Evolutionary conservation across 2,797 vertebrate genomes (phyloP).

Genomic region (Gymnodraco acuticeps): DNA sequence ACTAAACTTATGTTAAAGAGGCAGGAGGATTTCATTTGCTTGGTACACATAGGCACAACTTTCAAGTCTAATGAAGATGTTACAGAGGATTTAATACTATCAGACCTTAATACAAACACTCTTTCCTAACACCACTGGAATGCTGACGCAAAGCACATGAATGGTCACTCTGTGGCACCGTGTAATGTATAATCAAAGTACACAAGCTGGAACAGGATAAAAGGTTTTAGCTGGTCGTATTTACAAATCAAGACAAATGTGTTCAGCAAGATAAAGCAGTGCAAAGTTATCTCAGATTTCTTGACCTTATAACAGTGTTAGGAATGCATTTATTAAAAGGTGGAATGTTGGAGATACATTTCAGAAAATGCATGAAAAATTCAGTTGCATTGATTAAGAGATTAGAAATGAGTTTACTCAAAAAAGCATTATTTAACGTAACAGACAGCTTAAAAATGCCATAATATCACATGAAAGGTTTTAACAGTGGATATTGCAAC

Average conservation of each 20-base stretch:
- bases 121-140: conserved; percentile 74
- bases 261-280: conserved; percentile 67
- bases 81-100: conserved; percentile 71
- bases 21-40: conserved; percentile 76
- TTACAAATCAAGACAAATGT: conserved; percentile 66
- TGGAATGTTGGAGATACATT: conserved; percentile 73
- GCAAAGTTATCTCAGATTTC: conserved; percentile 67
- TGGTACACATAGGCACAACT: conserved; percentile 80
- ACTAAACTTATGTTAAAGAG: conserved; percentile 77
- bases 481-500: conserved; percentile 54
- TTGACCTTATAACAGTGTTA: conserved; percentile 55
- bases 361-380: conserved; percentile 31
- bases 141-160: conserved; percentile 77
- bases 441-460: conserved; percentile 44
- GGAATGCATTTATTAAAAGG: conserved; percentile 65
- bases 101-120: conserved; percentile 70
- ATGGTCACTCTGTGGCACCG: conserved; percentile 59
- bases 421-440: conserved; percentile 50
- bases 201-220: conserved; percentile 58
- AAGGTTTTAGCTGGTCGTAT: conserved; percentile 72
- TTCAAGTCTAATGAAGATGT: conserved; percentile 76
- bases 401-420: conserved; percentile 55
- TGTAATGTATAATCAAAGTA: conserved; percentile 57
- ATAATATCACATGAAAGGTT: conserved; percentile 44
- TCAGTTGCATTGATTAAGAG: conserved; percentile 36